Conservation (phyloP, 2,113 vertebrate genomes). For the Narcine bancroftii region DNA sequence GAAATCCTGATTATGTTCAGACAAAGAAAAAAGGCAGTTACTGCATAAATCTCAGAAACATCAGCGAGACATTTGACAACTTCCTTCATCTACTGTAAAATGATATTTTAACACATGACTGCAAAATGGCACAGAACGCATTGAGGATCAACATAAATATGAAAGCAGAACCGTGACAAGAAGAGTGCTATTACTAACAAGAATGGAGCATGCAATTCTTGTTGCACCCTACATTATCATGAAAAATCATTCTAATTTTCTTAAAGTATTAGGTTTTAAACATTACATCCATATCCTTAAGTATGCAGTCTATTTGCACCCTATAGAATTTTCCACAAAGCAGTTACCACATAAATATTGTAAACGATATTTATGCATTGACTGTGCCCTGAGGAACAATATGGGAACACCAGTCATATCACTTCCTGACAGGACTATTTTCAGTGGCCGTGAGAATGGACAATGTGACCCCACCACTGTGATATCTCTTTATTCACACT, state of each 20-base stretch:
- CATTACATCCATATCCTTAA: conserved; percentile 19
- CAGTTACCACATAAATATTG: conserved; percentile 1
- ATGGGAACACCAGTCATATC: conserved; percentile 6
- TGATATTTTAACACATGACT: neutral
- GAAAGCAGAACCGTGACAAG: neutral
- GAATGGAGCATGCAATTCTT: neutral
- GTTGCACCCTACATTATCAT: neutral
- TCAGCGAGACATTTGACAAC: neutral
- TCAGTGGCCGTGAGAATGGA: neutral
- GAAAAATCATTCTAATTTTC: conserved; percentile 33
- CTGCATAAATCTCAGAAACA: neutral
- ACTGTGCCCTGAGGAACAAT: conserved; percentile 15
- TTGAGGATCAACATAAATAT: conserved; percentile 19
- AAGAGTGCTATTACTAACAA: conserved; percentile 14
- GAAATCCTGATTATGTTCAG: neutral
- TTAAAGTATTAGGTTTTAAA: conserved; percentile 23
- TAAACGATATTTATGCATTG: conserved; percentile 29
- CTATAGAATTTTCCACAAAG: neutral
- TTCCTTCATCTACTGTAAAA: neutral
- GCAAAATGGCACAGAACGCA: neutral
- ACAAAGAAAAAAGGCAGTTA: neutral
- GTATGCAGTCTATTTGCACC: neutral
- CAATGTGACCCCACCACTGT: neutral
- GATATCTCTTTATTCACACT: neutral
- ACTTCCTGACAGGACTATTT: conserved; percentile 12